Base-by-base conservation (phyloP, 2,797 vertebrate species). In the Nyctibius grandis region DNA sequence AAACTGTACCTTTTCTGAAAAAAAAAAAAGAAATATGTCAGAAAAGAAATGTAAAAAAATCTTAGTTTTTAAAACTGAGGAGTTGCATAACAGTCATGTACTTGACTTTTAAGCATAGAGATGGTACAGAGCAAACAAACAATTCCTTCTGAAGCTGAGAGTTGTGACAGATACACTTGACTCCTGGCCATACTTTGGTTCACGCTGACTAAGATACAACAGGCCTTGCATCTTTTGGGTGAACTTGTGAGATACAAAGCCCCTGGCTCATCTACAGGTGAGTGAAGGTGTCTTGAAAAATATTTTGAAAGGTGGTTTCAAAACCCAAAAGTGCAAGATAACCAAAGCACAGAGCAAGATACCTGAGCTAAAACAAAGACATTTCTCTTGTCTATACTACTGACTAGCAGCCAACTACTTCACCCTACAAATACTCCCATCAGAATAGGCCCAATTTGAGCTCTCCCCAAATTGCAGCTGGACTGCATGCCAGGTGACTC, bases 1-100 rank as follows among this genome's bases (percentile, higher is more conserved):
- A 99, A 98, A 97, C 99, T 99, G 91, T 99, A 99, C 72, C 99
- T 98, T 97, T 99, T 99, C 98, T 99, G 97, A 98, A 97, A 83
- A 36, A 91, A 36, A 91, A 85, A 56, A 97, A 83, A 73, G 15
- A 79, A 81, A 48, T 23, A 51, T 0, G 3, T 81, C 76, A 88
- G 73, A 45, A 57, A 69, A 38, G 23, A 81, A 80, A 56, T 21
- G 12, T 48, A 73, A 88, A 87, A 67, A 44, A 4, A 9, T 77
- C 23, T 11, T 40, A 28, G 8, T 44, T 59, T 65, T 59, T 21
- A 65, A 81, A 79, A 67, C 14, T 3, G 44, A 81, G 4, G 12
- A 79, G 40, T 14, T 91, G 22, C 1, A 0, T 11, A 80, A 63
- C 19, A 75, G 33, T 50, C n/a, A n/a, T n/a, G n/a, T n/a, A n/a